Evolutionary conservation across 1,140 invertebrate species (phyloP).

Genomic region (Leptopilina clavipes): DNA sequence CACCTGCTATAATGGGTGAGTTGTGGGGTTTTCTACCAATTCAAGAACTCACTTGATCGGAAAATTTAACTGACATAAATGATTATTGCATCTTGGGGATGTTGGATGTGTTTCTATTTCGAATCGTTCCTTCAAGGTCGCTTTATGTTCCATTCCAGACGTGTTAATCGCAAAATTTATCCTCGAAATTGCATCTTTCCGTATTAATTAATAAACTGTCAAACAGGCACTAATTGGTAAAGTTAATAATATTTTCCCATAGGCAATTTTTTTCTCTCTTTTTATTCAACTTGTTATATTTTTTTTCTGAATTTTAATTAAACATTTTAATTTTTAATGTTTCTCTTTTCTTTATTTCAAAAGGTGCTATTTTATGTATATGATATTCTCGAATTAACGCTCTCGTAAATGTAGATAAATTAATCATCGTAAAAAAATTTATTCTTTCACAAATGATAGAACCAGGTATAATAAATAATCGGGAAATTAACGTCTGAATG

Average conservation of each 20-base stretch:
- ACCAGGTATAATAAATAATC: not conserved
- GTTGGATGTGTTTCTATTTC: conserved; percentile 14
- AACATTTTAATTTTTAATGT: too few species aligned
- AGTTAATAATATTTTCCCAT: too few species aligned
- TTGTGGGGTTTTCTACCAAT: not conserved
- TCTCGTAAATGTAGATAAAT: not conserved
- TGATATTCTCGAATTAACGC: too few species aligned
- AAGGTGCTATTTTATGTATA: too few species aligned
- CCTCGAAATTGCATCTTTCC: not conserved
- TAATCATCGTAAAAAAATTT: not conserved
- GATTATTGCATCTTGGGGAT: not conserved
- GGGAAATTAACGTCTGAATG: not conserved
- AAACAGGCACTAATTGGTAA: too few species aligned
- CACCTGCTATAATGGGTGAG: not conserved
- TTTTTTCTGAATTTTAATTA: too few species aligned
- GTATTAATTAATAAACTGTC: too few species aligned
- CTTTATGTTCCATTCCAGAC: too few species aligned
- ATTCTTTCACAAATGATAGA: not conserved
- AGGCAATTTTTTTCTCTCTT: too few species aligned
- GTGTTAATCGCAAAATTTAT: not conserved
- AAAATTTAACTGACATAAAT: conserved; percentile 28
- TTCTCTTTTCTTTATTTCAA: too few species aligned
- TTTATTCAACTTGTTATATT: too few species aligned
- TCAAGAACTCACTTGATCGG: not conserved
- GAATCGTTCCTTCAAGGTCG: not conserved